These are phyloP conservation scores for Sisor rabdophorus DNA, from an alignment of 2,113 vertebrate genomes.

Conservation along the genomic window DNA sequence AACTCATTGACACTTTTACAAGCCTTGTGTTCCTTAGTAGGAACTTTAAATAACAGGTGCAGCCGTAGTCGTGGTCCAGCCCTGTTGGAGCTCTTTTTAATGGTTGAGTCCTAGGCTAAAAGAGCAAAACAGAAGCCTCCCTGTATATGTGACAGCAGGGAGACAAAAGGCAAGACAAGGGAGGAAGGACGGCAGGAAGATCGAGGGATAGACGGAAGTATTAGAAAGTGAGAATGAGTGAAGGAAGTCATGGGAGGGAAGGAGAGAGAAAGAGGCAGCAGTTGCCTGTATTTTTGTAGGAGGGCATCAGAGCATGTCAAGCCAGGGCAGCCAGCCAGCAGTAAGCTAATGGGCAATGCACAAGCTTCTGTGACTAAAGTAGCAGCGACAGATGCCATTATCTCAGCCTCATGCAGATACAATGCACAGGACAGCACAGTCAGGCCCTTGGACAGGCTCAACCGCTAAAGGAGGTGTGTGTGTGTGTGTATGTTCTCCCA, in stretches of 20 bases:
- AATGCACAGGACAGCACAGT: conserved; percentile 57
- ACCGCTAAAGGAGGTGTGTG: conserved; percentile 30
- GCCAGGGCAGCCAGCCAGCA: conserved; percentile 57
- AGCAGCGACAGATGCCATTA: conserved; percentile 71
- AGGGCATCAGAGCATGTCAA: conserved; percentile 64
- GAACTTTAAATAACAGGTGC: too few relatives aligned
- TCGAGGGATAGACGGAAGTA: conserved; percentile 22
- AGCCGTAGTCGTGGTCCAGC: conserved; percentile 23
- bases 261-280: conserved; percentile 57
- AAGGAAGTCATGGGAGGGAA: conserved; percentile 52
- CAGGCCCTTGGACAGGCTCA: conserved; percentile 47
- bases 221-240: conserved; percentile 33
- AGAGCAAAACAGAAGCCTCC: conserved; percentile 24
- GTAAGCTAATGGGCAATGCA: conserved; percentile 48
- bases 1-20: not conserved
- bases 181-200: conserved; percentile 46
- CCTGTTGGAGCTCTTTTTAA: conserved; percentile 20
- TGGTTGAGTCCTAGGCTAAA: conserved; percentile 26
- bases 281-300: conserved; percentile 61
- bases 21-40: too few relatives aligned
- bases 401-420: conserved; percentile 68
- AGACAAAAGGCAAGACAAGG: conserved; percentile 31
- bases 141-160: conserved; percentile 45
- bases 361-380: conserved; percentile 64
- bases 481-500: conserved; percentile 36